Base-by-base conservation (phyloP, 2,888 invertebrate species). In the Aspidiotus destructor region DNA sequence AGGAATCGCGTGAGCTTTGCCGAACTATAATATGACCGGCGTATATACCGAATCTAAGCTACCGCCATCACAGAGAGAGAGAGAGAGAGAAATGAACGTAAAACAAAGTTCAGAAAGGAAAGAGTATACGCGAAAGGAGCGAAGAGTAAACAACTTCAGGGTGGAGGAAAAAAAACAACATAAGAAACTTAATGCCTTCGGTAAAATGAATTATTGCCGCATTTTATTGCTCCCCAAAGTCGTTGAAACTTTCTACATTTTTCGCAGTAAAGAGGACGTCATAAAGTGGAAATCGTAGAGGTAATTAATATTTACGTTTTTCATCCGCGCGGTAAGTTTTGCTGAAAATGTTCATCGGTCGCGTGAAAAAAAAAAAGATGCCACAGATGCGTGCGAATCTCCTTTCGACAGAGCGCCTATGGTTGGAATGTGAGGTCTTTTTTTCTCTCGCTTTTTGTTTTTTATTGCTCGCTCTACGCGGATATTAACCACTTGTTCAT, bases 271-370 rank as follows among this genome's bases (percentile, higher is more conserved):
- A 58, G 40, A 28, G 58, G 58, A 58, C 28, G 28, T 28, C 40
- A 58, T 28, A 58, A 58, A 58, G 58, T 58, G 58, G 58, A 58
- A 58, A 58, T 58, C 58, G 58, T 58, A 40, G 58, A 13, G 28
- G 58, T 58, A 58, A 58, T 58, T 58, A 58, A 58, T 58, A 58
- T 58, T 58, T 58, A 58, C 58, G 58, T 58, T 58, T 58, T 58
- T 58, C 28, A 28, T 28, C 28, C 28, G 28, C 28, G 28, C 28
- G n/a, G 11, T 6, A 48, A 48, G 48, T 48, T 48, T 48, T 48
- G 11, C 11, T 11, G 48, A n/a, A n/a, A 13, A 48, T 28, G 28
- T 28, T 28, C 28, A 28, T 28, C 28, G 28, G 28, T 28, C 28
- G 28, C 28, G 28, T 28, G 28, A 28, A 28, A 28, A 28, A 28